phyloP scores from a whole-genome alignment of 35 echinoderm and acorn worm species.

The Apostichopus japonicus region DNA sequence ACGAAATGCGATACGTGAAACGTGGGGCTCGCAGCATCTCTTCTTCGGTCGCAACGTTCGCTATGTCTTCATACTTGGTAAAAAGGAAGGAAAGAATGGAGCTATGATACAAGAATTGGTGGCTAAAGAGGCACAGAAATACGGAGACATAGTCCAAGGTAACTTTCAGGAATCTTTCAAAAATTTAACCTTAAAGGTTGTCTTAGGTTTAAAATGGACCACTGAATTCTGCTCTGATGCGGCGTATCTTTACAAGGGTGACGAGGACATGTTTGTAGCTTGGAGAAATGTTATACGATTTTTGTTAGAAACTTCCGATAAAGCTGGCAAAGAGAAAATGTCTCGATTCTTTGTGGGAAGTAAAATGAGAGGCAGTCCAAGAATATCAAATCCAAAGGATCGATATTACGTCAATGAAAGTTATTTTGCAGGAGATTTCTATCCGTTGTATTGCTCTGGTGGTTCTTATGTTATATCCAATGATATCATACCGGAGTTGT shows the following conservation, averaged over 20 bases:
- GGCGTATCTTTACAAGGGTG: constrained; percentile 59
- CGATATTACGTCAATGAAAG: constrained; percentile 40
- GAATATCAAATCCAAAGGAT: neutral
- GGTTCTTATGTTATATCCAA: constrained; percentile 59
- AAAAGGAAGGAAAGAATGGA: neutral
- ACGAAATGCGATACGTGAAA: constrained; percentile 55
- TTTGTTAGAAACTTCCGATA: constrained; percentile 21
- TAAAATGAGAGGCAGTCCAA: constrained; percentile 19
- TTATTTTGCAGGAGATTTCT: constrained; percentile 45
- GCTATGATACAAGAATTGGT: neutral
- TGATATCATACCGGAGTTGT: constrained; percentile 53
- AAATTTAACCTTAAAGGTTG: constrained; percentile 64
- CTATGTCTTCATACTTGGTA: constrained; percentile 51
- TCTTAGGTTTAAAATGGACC: constrained; percentile 60
- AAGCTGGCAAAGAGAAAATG: constrained; percentile 9
- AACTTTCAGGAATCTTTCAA: constrained; percentile 58
- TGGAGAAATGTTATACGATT: constrained; percentile 24
- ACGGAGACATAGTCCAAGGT: constrained; percentile 67
- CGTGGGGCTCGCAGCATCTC: constrained; percentile 26
- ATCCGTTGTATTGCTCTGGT: constrained; percentile 62
- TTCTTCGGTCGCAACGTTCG: constrained; percentile 31
- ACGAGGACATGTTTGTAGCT: constrained; percentile 67
- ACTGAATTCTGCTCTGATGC: constrained; percentile 43
- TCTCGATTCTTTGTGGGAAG: constrained; percentile 46
- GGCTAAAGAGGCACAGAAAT: constrained; percentile 11